These are phyloP conservation scores for Zaprionus tsacasi DNA, from an alignment of 1,140 invertebrate species.

Conservation along the genomic window DNA sequence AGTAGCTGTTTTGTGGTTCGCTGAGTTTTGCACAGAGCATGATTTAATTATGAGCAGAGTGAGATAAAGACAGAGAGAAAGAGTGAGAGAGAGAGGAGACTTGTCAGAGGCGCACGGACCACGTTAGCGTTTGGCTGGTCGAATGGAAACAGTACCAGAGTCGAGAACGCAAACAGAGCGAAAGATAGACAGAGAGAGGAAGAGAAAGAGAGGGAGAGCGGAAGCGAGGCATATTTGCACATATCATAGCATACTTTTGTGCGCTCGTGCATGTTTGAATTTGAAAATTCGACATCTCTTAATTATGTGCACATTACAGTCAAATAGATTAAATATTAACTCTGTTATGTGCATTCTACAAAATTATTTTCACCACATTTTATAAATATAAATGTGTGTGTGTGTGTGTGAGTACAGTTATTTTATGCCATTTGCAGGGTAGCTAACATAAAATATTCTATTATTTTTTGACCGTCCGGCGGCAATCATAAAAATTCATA, in stretches of 20 bases:
- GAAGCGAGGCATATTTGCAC: slow-evolving; percentile 3
- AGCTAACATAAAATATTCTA: slow-evolving; percentile 59
- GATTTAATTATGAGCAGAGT: slow-evolving; percentile 56
- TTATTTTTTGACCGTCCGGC: slow-evolving; percentile 45
- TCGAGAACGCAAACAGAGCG: neutral
- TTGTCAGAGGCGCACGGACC: neutral
- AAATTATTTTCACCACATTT: slow-evolving; percentile 27
- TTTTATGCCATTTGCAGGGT: slow-evolving; percentile 42
- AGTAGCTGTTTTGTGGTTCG: slow-evolving; percentile 18
- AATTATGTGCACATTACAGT: slow-evolving; percentile 72
- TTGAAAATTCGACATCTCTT: slow-evolving; percentile 55
- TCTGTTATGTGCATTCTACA: slow-evolving; percentile 31
- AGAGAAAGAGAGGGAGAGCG: neutral
- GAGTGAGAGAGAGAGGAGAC: neutral
- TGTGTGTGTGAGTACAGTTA: slow-evolving; percentile 11
- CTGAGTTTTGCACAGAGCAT: slow-evolving; percentile 34
- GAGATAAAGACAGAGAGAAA: too few species aligned
- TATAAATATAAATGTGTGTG: slow-evolving; percentile 19
- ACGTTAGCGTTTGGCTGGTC: neutral
- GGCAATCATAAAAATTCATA: slow-evolving; percentile 72
- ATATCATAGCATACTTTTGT: slow-evolving; percentile 47
- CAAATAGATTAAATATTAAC: slow-evolving; percentile 71
- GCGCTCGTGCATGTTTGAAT: slow-evolving; percentile 43
- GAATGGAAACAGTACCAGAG: neutral
- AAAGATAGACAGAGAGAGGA: neutral